phyloP scores from a whole-genome alignment of 2,113 vertebrate genomes.

The Galeopterus variegatus region DNA sequence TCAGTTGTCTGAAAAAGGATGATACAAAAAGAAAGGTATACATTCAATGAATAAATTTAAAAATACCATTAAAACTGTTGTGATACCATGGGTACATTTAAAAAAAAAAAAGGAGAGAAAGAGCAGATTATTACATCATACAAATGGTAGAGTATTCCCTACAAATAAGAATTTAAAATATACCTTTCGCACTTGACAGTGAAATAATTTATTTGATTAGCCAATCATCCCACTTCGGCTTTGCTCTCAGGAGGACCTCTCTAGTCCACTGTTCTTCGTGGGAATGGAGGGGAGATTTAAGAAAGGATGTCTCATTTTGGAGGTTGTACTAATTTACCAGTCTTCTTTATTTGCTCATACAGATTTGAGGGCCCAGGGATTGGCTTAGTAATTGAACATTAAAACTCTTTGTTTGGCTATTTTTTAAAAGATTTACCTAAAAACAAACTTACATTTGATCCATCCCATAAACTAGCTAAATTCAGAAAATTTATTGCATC shows the following conservation, averaged over 20 bases:
- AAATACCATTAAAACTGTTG: not conserved
- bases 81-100: accelerated
- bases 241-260: not conserved
- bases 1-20: not conserved
- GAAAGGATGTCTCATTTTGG: not conserved
- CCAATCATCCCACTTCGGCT: not conserved
- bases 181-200: not conserved
- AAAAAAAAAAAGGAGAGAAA: not conserved
- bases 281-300: not conserved
- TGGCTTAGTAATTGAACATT: not conserved
- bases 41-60: not conserved
- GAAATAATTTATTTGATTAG: not conserved
- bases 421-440: not conserved
- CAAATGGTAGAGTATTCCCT: not conserved
- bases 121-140: not conserved
- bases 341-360: not conserved
- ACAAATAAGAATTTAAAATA: not conserved
- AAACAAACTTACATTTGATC: not conserved
- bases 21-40: not conserved
- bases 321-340: not conserved
- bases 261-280: too few relatives aligned
- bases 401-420: not conserved
- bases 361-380: not conserved
- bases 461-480: not conserved
- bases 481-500: not conserved